Evolutionary conservation across 2,113 vertebrate genomes (phyloP).

Genomic region (Platichthys flesus): DNA sequence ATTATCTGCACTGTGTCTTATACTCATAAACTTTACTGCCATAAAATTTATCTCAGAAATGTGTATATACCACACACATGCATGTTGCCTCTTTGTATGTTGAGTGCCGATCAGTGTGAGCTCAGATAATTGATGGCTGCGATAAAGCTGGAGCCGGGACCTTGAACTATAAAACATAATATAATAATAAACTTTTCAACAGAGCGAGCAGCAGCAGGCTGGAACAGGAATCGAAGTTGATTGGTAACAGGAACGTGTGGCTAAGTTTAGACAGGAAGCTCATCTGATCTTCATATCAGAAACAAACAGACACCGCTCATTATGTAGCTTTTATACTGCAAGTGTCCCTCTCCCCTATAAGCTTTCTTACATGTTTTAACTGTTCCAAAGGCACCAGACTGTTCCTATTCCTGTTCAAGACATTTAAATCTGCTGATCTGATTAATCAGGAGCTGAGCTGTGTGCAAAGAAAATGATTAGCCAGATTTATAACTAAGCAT

Average conservation of each 20-base stretch:
- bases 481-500: slow-evolving; percentile 16
- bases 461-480: slow-evolving; percentile 1
- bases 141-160: slow-evolving; percentile 30
- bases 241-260: slow-evolving; percentile 1
- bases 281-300: slow-evolving; percentile 10
- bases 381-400: background rate
- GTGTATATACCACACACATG: background rate
- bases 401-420: background rate
- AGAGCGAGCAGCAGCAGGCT: slow-evolving; percentile 7
- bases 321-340: background rate
- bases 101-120: background rate
- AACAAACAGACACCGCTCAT: too few relatives aligned
- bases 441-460: slow-evolving; percentile 1
- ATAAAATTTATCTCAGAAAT: slow-evolving; percentile 18
- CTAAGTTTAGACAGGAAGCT: background rate
- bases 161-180: slow-evolving; percentile 49
- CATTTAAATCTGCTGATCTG: slow-evolving; percentile 6
- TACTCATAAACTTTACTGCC: background rate
- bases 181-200: slow-evolving; percentile 40
- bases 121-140: slow-evolving; percentile 19
- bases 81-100: background rate
- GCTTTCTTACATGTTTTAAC: background rate
- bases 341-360: background rate
- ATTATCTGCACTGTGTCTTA: slow-evolving; percentile 9
- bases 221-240: background rate